Percentiles rank a stretch among this genome's conserved stretches.
Evolutionary conservation across 2,888 invertebrate genomes (phyloP).

Genomic region (Eupithecia tripunctaria): DNA sequence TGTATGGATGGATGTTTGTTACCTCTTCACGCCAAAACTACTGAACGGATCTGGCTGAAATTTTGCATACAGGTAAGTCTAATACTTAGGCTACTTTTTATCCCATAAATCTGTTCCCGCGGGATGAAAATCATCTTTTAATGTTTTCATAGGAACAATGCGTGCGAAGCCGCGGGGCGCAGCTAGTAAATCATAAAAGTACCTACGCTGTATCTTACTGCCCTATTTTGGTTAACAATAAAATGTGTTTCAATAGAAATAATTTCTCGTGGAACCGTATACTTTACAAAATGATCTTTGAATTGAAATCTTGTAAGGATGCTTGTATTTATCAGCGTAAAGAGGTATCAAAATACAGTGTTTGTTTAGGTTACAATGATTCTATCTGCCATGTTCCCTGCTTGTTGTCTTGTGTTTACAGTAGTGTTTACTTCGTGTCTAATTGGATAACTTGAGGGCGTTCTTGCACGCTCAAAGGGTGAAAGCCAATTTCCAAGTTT

Average conservation of each 20-base stretch:
- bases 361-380: conserved; percentile 4
- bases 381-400: conserved; percentile 2
- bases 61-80: too few species aligned
- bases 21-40: too few species aligned
- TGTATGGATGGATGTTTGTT: too few species aligned
- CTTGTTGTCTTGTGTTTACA: conserved; percentile 22
- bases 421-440: conserved; percentile 26
- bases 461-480: conserved; percentile 20
- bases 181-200: too few species aligned
- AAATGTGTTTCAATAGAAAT: background rate
- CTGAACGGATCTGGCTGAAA: too few species aligned
- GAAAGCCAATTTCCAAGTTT: conserved; percentile 25
- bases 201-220: too few species aligned
- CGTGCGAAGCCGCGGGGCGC: too few species aligned
- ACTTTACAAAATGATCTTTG: background rate
- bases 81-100: too few species aligned
- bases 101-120: too few species aligned
- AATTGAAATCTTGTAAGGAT: background rate
- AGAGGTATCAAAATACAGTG: conserved; percentile 2
- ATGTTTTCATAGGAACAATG: too few species aligned
- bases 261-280: background rate
- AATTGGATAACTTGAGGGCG: conserved; percentile 32
- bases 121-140: too few species aligned
- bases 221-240: background rate
- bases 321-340: background rate